A percentile compares a stretch with the other conserved stretches of the same genome.
These are phyloP conservation scores for Nycteola revayana DNA, from an alignment of 2,888 invertebrate genomes.

Conservation along the genomic window DNA sequence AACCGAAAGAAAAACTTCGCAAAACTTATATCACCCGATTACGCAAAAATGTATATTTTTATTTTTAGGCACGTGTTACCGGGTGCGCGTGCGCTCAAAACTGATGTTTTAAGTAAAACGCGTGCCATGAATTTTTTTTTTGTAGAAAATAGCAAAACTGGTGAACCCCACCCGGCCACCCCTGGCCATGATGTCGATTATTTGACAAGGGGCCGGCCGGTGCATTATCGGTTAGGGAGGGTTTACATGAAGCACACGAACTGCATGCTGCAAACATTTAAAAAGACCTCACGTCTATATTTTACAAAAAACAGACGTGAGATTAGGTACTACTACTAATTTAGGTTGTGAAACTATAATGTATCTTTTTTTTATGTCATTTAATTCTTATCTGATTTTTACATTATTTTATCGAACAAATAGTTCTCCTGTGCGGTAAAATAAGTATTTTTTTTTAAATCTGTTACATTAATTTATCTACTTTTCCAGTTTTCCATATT, in stretches of 20 bases:
- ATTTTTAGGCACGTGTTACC: conserved; percentile 54
- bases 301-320: no score
- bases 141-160: conserved; percentile 75
- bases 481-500: no score
- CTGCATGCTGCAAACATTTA: no score
- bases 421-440: no score
- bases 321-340: no score
- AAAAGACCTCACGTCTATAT: no score
- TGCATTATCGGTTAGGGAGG: conserved; percentile 52
- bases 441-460: no score
- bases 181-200: conserved; percentile 47
- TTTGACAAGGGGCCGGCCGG: conserved; percentile 74
- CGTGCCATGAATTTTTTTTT: conserved; percentile 58
- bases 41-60: conserved; percentile 19
- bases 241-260: conserved; percentile 47
- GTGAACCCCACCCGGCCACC: conserved; percentile 62
- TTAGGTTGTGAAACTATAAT: no score
- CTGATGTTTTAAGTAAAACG: conserved; percentile 78
- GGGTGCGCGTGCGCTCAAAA: conserved; percentile 70
- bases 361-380: no score
- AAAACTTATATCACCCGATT: conserved; percentile 13
- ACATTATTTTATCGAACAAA: no score
- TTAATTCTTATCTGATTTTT: no score
- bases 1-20: background rate
- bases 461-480: no score